Base-by-base conservation (phyloP, 1,140 invertebrate genomes). In the Aradophagus sp. region DNA sequence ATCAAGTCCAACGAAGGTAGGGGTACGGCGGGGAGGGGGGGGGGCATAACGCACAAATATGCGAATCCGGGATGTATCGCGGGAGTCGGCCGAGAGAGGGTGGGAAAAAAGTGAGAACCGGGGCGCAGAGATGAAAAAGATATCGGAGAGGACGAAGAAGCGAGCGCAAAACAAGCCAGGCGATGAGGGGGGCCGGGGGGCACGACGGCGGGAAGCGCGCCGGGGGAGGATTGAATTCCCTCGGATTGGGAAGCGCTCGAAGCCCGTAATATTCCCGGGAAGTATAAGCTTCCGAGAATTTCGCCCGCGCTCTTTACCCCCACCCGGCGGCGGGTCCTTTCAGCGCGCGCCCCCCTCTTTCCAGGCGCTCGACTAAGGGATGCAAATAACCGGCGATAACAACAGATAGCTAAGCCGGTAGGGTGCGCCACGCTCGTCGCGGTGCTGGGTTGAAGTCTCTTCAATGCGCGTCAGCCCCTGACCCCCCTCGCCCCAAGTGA, bases 331-430 rank as follows among this genome's bases (percentile, higher is more conserved):
- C n/a, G 12, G 19, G 12, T 26, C 14, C 34, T 58, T 58, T 55
- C 17, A 34, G 36, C 44, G 20, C 36, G n/a, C 20, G 35, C 42
- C 23, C 32, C 20, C 31, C 23, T 2, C 8, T 10, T 19, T 12
- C 34, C 35, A 29, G 63, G 39, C 59, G 74, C 55, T 72, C 74
- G 55, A 62, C 76, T 78, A 80, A 81, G 79, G 80, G 81, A 82
- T 82, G 81, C 81, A 82, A 83, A 83, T 83, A 83, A 83, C 80
- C 80, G 81, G 80, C 80, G 81, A 82, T 83, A 83, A 83, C 81
- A 83, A 81, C 80, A 82, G 81, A 83, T 81, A 81, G 80, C 80
- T 81, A 72, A 71, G 74, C 55, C 65, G 58, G 58, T 65, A 59
- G 61, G 32, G 59, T 65, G 59, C 55, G 59, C 61, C 39, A 55